These are phyloP conservation scores for Nemurella pictetii DNA, from an alignment of 2,888 invertebrate species.

Conservation along the genomic window DNA sequence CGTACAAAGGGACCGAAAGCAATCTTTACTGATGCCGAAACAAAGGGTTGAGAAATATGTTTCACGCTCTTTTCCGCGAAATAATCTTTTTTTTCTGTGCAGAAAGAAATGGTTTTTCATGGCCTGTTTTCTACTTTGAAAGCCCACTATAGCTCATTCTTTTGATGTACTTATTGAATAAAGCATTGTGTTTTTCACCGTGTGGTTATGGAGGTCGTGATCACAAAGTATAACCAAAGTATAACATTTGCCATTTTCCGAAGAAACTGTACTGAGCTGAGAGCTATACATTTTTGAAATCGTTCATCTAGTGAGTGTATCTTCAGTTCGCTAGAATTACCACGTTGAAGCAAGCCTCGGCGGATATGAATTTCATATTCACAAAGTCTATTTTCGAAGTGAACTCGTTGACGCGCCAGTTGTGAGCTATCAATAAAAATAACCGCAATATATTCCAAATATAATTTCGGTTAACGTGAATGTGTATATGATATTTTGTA, in stretches of 20 bases:
- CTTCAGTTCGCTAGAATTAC: background rate
- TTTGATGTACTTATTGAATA: background rate
- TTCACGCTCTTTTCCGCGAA: background rate
- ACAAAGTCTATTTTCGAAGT: background rate
- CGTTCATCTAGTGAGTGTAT: background rate
- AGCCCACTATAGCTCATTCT: too few relatives aligned
- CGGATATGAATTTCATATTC: background rate
- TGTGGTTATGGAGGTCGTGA: background rate
- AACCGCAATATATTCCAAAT: background rate
- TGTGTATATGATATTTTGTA: background rate
- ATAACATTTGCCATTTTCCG: background rate
- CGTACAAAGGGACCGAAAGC: background rate
- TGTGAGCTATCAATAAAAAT: slow-evolving; percentile 3
- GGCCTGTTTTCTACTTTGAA: background rate
- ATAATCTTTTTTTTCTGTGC: background rate
- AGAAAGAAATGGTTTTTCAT: background rate
- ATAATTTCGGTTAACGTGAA: background rate
- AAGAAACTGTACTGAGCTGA: background rate
- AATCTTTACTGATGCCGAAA: background rate
- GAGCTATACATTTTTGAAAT: background rate
- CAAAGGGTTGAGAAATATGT: background rate
- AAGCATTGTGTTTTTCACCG: background rate
- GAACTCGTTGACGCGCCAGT: background rate
- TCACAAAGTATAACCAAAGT: background rate
- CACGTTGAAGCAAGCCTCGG: background rate